These are phyloP conservation scores for Bolinopsis microptera DNA, from an alignment of 37 sponge, comb jelly and placozoan genomes.

Conservation along the genomic window DNA sequence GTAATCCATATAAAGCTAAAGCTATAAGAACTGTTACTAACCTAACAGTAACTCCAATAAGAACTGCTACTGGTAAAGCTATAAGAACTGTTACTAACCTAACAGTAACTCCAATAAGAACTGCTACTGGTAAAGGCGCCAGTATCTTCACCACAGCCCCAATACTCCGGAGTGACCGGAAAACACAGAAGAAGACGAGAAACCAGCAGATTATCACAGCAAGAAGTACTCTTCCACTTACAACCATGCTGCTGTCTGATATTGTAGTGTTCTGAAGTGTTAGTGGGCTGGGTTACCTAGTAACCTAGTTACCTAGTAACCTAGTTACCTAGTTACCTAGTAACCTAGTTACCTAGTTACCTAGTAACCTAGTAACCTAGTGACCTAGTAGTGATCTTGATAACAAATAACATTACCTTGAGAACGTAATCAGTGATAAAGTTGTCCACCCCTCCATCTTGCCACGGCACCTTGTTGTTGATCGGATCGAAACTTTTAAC, in stretches of 20 bases:
- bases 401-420: neutral
- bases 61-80: neutral
- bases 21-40: no score
- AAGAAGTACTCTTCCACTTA: neutral
- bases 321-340: no score
- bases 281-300: no score
- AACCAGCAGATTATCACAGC: neutral
- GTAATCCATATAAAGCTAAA: no score
- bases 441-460: neutral
- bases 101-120: neutral
- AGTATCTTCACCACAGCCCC: neutral
- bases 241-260: neutral
- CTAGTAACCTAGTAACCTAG: no score
- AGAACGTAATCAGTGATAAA: neutral
- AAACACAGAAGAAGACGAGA: neutral
- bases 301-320: no score
- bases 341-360: no score
- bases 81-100: no score
- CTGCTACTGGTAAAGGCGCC: neutral
- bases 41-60: no score
- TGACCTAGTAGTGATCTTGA: no score
- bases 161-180: neutral
- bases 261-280: neutral
- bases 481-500: neutral
- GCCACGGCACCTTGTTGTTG: neutral